Conservation (phyloP, 2,888 invertebrate genomes). For the Caenorhabditis auriculariae region DNA sequence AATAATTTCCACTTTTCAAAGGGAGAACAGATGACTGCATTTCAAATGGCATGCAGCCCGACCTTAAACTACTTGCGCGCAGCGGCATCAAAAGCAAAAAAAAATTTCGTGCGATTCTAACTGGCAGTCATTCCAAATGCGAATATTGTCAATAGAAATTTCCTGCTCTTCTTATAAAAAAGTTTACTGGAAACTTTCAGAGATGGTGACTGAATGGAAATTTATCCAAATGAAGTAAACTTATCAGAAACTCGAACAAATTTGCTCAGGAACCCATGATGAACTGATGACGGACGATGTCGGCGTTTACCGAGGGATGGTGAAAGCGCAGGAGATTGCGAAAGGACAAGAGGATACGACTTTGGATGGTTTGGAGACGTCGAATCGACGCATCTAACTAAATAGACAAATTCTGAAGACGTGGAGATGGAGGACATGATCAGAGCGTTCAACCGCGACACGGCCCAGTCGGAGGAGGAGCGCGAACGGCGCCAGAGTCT, state of each 20-base stretch:
- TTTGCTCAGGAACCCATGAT: slow-evolving; percentile 73
- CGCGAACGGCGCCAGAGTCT: slow-evolving; percentile 26
- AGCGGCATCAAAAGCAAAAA: no score
- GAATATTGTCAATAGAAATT: no score
- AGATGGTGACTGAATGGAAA: neutral
- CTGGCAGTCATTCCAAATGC: no score
- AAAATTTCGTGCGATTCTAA: no score
- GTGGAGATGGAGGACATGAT: slow-evolving; percentile 23
- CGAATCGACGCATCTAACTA: neutral
- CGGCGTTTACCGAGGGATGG: slow-evolving; percentile 73
- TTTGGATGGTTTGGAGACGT: slow-evolving; percentile 30
- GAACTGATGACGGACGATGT: slow-evolving; percentile 71
- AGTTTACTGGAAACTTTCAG: no score
- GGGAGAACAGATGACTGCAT: no score
- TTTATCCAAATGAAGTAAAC: no score
- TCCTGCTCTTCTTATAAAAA: no score
- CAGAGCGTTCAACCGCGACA: slow-evolving; percentile 15
- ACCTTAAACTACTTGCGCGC: no score
- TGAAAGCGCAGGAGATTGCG: slow-evolving; percentile 55
- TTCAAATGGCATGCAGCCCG: no score
- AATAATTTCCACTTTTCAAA: neutral
- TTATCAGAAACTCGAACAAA: no score
- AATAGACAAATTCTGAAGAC: slow-evolving; percentile 14
- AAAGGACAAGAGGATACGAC: slow-evolving; percentile 43
- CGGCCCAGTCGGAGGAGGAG: slow-evolving; percentile 28